A percentile compares a stretch with the other conserved stretches of the same genome.
phyloP scores from a whole-genome alignment of 2,797 vertebrate species.

The Poecilia wingei region DNA sequence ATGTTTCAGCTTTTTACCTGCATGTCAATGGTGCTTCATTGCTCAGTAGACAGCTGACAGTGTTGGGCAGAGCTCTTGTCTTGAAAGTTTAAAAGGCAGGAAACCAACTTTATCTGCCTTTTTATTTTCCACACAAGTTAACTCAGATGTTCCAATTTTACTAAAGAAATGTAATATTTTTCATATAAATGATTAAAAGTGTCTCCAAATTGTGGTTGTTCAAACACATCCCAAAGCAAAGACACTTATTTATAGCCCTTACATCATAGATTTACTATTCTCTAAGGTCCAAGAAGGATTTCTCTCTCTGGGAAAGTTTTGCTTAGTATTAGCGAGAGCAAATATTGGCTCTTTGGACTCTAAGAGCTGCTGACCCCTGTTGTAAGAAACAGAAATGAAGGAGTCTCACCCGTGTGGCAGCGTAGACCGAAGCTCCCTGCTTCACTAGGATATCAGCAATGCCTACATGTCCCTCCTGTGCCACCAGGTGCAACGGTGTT shows the following conservation, averaged over 20 bases:
- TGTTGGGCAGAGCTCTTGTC: neutral
- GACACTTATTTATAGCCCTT: neutral
- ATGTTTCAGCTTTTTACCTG: neutral
- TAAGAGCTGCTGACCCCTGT: neutral
- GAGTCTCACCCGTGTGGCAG: slow-evolving; percentile 88
- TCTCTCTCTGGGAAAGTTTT: neutral
- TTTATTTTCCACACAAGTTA: neutral
- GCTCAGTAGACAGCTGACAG: neutral
- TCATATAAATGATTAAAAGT: no score
- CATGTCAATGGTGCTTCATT: neutral
- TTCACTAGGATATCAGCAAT: slow-evolving; percentile 93
- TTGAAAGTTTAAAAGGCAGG: neutral
- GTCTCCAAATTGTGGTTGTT: neutral
- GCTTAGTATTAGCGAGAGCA: neutral
- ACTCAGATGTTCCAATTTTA: neutral
- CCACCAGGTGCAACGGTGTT: slow-evolving; percentile 94
- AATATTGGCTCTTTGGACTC: neutral
- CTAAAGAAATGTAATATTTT: neutral
- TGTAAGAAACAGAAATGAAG: neutral
- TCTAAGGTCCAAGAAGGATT: neutral
- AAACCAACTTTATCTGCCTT: neutral
- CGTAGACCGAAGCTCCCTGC: slow-evolving; percentile 89
- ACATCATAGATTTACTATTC: neutral
- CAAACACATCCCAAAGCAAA: neutral
- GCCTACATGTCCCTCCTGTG: slow-evolving; percentile 93